Percentiles rank a stretch among this genome's conserved stretches.
Evolutionary conservation across 2,113 vertebrate genomes (phyloP).

Genomic region (Agelaius tricolor): DNA sequence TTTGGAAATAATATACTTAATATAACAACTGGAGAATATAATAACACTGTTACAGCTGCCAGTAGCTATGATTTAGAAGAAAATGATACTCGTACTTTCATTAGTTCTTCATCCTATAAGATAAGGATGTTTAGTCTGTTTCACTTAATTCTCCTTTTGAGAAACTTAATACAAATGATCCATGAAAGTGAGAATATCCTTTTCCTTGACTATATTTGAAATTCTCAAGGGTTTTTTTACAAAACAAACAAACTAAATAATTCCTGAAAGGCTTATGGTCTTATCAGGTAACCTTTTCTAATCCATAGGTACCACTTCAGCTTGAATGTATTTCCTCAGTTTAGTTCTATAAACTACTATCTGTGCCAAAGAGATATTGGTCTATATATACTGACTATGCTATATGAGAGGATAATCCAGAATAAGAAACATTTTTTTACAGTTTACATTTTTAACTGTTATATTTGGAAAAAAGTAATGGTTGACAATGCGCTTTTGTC

Average conservation of each 20-base stretch:
- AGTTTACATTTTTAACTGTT: background rate
- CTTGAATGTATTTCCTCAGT: constrained; percentile 13
- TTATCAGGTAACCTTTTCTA: constrained; percentile 27
- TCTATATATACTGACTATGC: background rate
- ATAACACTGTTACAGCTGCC: background rate
- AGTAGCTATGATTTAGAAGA: background rate
- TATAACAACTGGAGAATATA: background rate
- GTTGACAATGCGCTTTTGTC: background rate
- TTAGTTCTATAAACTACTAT: constrained; percentile 52
- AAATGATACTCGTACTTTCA: constrained; percentile 6
- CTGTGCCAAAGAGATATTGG: background rate
- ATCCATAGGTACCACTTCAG: background rate
- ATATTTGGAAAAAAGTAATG: background rate
- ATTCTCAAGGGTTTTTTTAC: constrained; percentile 2
- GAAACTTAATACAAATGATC: background rate
- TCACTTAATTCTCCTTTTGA: constrained; percentile 20
- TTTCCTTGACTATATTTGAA: background rate
- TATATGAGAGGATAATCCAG: background rate
- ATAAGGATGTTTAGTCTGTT: background rate
- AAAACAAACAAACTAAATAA: background rate
- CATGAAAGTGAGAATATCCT: background rate
- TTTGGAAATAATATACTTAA: background rate
- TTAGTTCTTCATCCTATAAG: background rate
- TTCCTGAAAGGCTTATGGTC: background rate
- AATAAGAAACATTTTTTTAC: background rate